These are phyloP conservation scores for Clarias laeviceps DNA, from an alignment of 2,797 vertebrate genomes.

Conservation along the genomic window DNA sequence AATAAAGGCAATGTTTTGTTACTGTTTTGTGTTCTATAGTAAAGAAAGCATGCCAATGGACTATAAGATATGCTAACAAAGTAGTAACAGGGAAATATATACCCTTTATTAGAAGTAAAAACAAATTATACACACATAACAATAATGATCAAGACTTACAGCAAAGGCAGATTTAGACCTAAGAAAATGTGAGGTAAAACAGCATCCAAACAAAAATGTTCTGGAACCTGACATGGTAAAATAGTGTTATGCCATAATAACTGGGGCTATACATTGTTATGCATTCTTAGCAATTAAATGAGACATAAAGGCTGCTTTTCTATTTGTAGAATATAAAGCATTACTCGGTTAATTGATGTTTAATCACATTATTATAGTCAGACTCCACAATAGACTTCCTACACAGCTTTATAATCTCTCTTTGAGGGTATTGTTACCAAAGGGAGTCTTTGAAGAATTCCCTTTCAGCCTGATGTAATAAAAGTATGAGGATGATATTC, in stretches of 20 bases:
- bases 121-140: too few species aligned
- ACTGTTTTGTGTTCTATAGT: too few species aligned
- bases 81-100: too few species aligned
- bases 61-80: too few species aligned
- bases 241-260: background rate
- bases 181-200: background rate
- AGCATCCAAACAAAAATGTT: background rate
- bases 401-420: conserved; percentile 25
- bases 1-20: too few species aligned
- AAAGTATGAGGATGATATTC: conserved; percentile 63
- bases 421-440: conserved; percentile 50
- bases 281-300: conserved; percentile 13
- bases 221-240: background rate
- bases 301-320: conserved; percentile 20
- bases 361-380: conserved; percentile 31
- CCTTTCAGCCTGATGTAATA: conserved; percentile 59
- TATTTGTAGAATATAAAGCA: conserved; percentile 30
- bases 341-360: conserved; percentile 41
- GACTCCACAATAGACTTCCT: conserved; percentile 10
- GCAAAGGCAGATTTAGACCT: background rate
- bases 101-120: too few species aligned
- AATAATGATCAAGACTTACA: background rate
- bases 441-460: conserved; percentile 54
- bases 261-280: background rate
- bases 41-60: too few species aligned